Base-by-base conservation (phyloP, 2,797 vertebrate species). In the Atherinosoma microstoma region DNA sequence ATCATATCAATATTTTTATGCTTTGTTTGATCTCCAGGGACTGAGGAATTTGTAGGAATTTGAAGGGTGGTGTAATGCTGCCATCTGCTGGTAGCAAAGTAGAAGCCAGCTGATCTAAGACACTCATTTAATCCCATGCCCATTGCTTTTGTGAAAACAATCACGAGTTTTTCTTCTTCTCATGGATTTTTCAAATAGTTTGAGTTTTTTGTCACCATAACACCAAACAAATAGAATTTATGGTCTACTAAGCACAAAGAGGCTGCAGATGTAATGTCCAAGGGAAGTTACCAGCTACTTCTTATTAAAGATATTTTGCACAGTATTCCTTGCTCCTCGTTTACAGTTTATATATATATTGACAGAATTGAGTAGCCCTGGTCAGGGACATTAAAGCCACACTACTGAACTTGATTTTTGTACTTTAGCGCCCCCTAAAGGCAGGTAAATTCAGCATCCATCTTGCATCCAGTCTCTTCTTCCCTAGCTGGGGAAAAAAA, bases 1-100 rank as follows among this genome's bases (percentile, higher is more conserved):
- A 80, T 67, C 80, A 79, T 66, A 83, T 80, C 82, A 86, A 82
- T 84, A 62, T 75, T 81, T 63, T 63, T 73, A 82, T 78, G 84
- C 86, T 93, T 90, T 93, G 89, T 91, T 78, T 85, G 77, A 75
- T 90, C 89, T 86, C 79, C 70, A 78, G 79, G 79, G 85, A 87
- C 34, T 20, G 32, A 27, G 63, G 67, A 76, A 30, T 64, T 66
- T 65, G n/a, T 30, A 29, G 49, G 11, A 12, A 67, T 13, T 13
- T 13, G 15, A 49, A 67, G 2, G 24, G 65, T 81, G 78, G 78
- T 60, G 36, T 7, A 58, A 85, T 63, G 71, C 13, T 72, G 79
- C 88, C 91, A 90, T 72, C 92, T 93, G 84, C 78, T 91, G 93
- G 85, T 5, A 4, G n/a, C 5, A 6, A 35, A 30, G 30, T 2